Evolutionary conservation across 92 coral and sea anemone genomes (phyloP), one percentile per base, ranked within the genome.

Genomic region (Zoanthus sansibaricus): DNA sequence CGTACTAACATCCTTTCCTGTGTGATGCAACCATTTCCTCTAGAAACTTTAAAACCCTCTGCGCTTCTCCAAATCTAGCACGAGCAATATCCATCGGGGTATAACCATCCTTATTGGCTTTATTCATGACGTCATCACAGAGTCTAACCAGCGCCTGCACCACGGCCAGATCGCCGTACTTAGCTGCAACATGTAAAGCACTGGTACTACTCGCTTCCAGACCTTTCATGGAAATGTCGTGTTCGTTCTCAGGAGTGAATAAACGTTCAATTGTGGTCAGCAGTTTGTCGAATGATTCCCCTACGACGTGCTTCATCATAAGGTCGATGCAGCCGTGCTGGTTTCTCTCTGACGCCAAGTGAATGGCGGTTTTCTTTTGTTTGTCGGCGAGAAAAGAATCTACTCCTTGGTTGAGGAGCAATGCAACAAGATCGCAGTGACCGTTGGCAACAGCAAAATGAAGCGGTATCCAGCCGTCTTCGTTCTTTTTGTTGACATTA

Each of bases 241-340:
- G 85, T 17, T 80, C 85, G 20, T 66, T 80, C 45, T 80, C 85
- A 44, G 85, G 85, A 13, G 45, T 66, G 85, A 80, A 80, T 51
- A 80, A 80, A 20, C 73, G 85, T 45, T 68, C 85, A 80, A 66
- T 68, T 9, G 85, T 71, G 25, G 74, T 80, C 75, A 80, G 85
- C 61, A 80, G 61, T 80, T 80, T 80, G 33, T 80, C 85, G n/a
- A 80, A 64, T 4, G 85, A 80, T 66, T 80, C 85, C 20, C 85
- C 73, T 7, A 80, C 75, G n/a, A 80, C 85, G 49, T 80, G 85
- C 21, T 80, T 80, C 85, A 80, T 80, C 73, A 80, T 80, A 6
- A 80, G 21, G 13, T 80, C 85, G 14, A 80, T 47, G 48, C 85
- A 80, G 7, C 73, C 85, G 13, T 80, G 85, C 64, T 80, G 85